Evolutionary conservation across 2,888 invertebrate species (phyloP), one percentile per base, ranked within the genome.

Genomic region (Empis stercorea): DNA sequence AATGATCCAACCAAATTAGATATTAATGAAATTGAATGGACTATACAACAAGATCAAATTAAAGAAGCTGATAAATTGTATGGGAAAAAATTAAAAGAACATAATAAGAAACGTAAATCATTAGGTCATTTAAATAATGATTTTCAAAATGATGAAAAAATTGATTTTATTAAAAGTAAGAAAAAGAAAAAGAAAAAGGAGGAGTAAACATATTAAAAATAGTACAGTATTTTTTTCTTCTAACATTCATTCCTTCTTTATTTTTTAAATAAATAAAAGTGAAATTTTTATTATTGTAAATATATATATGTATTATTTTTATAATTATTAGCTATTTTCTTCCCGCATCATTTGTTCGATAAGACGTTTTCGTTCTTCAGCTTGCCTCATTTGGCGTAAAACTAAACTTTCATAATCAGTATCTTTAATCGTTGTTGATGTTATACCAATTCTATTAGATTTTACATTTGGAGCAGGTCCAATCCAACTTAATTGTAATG

Each of bases 381-480:
- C 89, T 72, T 87, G 86, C 49, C 85, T 73, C 72, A 92, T 71
- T 70, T 84, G 85, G 51, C 79, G 79, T 55, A 92, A 68, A 3
- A 89, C 88, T 16, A 86, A 59, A 59, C 80, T 84, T 69, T 93
- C 92, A 71, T 81, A 91, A 64, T 92, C 88, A 51, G 76, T 73
- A 39, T 82, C 79, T 30, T 76, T 75, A 47, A 76, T 69, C 30
- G 76, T 63, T 49, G 72, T 64, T 38, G 73, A 65, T 32, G 57
- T 55, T 20, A 59, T 51, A 30, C 61, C 48, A 72, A 61, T 38
- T 1, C 11, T 10, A 2, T n/a, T 10, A 4, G 46, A 44, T 68
- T 72, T 52, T 57, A 63, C 43, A 5, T 50, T 48, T 16, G 56
- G 52, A n/a, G 53, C 53, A 10, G 56, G 54, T 58, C 78, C 77